Evolutionary conservation across 2,113 vertebrate species (phyloP).

Genomic region (Enhydra lutris): DNA sequence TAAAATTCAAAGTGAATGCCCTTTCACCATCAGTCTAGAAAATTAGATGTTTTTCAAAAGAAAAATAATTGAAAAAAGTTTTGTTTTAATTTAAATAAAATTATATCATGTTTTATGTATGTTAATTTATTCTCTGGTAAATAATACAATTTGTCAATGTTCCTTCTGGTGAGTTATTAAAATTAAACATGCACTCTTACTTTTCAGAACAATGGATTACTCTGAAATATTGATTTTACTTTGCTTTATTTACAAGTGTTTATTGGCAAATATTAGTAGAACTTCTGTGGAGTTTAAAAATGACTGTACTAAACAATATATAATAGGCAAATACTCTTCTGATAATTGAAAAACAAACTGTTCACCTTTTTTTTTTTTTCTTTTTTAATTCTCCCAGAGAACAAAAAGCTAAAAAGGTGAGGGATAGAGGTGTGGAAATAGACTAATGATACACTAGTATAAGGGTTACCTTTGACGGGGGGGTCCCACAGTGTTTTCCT

Average conservation of each 20-base stretch:
- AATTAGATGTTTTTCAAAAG: not conserved
- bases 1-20: conserved; percentile 41
- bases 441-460: not conserved
- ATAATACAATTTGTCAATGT: not conserved
- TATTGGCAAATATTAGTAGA: not conserved
- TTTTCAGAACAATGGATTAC: conserved; percentile 31
- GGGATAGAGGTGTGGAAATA: not conserved
- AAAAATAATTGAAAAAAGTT: conserved; percentile 27
- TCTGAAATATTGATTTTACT: not conserved
- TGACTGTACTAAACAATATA: not conserved
- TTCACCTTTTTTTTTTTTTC: not conserved
- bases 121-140: not conserved
- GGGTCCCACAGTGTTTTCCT: not conserved
- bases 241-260: not conserved
- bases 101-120: not conserved
- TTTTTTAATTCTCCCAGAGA: not conserved
- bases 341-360: not conserved
- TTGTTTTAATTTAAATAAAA: not conserved
- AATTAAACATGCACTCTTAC: not conserved
- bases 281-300: conserved; percentile 18
- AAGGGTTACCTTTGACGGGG: not conserved
- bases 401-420: not conserved
- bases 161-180: conserved; percentile 27
- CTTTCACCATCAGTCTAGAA: not conserved
- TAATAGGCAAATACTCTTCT: not conserved